Conservation (phyloP, 2,113 vertebrate genomes). For the Neolamprologus fasciatus region DNA sequence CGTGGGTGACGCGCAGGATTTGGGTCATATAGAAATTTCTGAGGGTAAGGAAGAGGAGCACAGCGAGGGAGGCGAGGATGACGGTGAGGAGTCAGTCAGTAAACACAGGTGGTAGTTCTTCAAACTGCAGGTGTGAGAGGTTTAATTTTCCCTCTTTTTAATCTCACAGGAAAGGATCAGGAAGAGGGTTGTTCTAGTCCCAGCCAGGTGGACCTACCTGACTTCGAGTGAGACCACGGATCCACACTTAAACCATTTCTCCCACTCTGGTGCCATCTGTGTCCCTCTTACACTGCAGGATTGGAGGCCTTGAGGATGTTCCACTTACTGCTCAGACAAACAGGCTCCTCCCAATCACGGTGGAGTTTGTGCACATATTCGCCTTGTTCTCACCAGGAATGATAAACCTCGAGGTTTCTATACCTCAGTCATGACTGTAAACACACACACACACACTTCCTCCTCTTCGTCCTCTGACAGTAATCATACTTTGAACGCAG, state of each 20-base stretch:
- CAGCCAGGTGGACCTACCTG: conserved; percentile 19
- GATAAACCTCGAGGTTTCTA: background rate
- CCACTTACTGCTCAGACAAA: conserved; percentile 56
- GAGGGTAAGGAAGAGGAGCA: conserved; percentile 15
- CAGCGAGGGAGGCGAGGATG: background rate
- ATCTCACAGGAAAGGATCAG: conserved; percentile 33
- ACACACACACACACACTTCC: background rate
- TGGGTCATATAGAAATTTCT: conserved; percentile 24
- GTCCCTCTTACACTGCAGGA: background rate
- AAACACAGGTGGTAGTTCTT: background rate
- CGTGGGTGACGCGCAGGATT: conserved; percentile 34
- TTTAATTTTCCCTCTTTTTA: background rate
- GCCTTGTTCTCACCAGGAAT: conserved; percentile 42
- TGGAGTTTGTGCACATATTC: conserved; percentile 58
- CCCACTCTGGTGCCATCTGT: background rate
- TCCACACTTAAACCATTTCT: background rate
- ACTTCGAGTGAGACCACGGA: conserved; percentile 6
- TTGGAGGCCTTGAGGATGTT: conserved; percentile 13
- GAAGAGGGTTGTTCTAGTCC: conserved; percentile 28
- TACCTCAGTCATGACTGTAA: background rate
- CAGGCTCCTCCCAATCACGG: conserved; percentile 28
- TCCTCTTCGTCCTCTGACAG: background rate
- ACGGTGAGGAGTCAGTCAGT: conserved; percentile 1
- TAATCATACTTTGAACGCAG: background rate
- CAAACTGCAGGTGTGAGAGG: background rate